Conservation (phyloP, 2,797 vertebrate genomes). For the Lutjanus argentimaculatus region DNA sequence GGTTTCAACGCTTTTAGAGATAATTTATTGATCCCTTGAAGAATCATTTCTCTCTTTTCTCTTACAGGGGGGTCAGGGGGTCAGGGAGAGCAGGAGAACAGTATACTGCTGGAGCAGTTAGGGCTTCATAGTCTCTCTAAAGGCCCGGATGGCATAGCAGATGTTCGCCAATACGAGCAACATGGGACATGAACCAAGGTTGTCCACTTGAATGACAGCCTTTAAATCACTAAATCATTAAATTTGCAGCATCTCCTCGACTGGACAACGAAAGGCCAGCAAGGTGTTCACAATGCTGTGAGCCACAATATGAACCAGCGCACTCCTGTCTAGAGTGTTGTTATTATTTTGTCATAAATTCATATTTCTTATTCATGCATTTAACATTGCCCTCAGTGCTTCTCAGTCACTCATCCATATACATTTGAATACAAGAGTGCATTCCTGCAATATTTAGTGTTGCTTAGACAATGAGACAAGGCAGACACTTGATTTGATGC, state of each 20-base stretch:
- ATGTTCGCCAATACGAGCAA: slow-evolving; percentile 20
- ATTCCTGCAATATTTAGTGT: slow-evolving; percentile 2
- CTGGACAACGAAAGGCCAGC: neutral
- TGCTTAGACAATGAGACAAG: slow-evolving; percentile 3
- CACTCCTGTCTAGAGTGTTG: neutral
- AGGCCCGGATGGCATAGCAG: slow-evolving; percentile 11
- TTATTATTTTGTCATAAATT: slow-evolving; percentile 15
- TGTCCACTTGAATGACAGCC: slow-evolving; percentile 24
- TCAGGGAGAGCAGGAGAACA: slow-evolving; percentile 17
- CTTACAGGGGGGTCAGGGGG: slow-evolving; percentile 5
- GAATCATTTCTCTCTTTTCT: neutral
- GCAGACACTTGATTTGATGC: neutral
- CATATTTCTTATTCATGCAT: neutral
- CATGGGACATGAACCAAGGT: slow-evolving; percentile 12
- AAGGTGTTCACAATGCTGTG: neutral
- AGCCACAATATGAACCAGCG: neutral
- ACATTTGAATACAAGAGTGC: slow-evolving; percentile 23
- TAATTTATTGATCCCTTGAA: slow-evolving; percentile 12
- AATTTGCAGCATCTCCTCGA: slow-evolving; percentile 20
- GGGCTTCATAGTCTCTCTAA: neutral
- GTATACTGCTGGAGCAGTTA: neutral
- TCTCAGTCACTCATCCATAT: slow-evolving; percentile 7
- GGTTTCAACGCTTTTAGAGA: slow-evolving; percentile 5
- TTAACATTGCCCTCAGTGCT: neutral
- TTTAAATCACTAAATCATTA: slow-evolving; percentile 21